Base-by-base conservation (phyloP, 2,797 vertebrate species). In the Bradypodion ventrale region DNA sequence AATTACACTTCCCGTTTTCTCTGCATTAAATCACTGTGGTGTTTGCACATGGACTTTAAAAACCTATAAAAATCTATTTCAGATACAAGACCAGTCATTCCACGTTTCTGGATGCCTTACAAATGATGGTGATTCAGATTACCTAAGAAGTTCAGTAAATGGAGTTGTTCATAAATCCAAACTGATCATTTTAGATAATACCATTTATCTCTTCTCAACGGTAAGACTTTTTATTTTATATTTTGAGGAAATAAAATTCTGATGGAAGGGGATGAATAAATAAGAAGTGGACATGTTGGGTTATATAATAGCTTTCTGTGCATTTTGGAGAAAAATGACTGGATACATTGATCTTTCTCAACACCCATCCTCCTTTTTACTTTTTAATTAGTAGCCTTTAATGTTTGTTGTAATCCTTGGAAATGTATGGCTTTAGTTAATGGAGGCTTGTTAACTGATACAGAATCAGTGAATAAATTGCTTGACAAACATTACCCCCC, bases 131-230 rank as follows among this genome's bases (percentile, higher is more conserved):
- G 96, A 96, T 80, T 95, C 92, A 0, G 94, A 96, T 1, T 97
- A 96, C 91, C 92, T 99, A 89, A 97, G 94, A 85, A 98, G 97
- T 84, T 97, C 96, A 1, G 92, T 99, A 42, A 95, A 98, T 4
- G 98, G 98, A 70, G 92, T 94, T 37, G 92, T 96, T 93, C 96
- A 94, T 68, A 97, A 96, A 72, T 96, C 97, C 89, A 99, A 98
- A 90, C 79, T 99, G 85, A 96, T 99, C 84, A 92, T 98, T 84
- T 92, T 98, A 93, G 96, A 97, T 89, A 96, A 97, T 95, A 96
- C 94, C 0, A 94, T 99, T 90, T 96, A 98, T 90, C 96, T 99
- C 12, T 99, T 99, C 95, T 97, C 97, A 79, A 96, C 84, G 96
- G 98, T 99, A 93, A 93, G 21, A 29, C 87, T 87, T 27, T 83